Percentiles rank a stretch among this genome's conserved stretches.
phyloP scores from a whole-genome alignment of 2,888 invertebrate species.

The Napeogenes sylphis region DNA sequence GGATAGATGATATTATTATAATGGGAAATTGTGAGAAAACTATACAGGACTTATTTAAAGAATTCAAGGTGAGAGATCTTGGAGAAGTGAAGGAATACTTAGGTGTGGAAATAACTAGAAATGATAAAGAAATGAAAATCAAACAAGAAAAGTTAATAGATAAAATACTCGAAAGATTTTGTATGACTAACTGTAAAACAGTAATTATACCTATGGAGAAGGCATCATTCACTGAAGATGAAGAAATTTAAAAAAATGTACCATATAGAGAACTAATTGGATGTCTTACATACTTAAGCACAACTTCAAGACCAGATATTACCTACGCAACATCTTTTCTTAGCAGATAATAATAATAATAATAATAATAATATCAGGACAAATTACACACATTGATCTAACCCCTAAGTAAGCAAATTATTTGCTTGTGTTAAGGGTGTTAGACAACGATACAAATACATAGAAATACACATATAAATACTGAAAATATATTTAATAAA shows the following conservation, averaged over 20 bases:
- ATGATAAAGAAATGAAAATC: neutral
- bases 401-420: too few species aligned
- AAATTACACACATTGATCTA: too few species aligned
- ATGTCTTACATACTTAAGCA: neutral
- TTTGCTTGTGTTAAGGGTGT: too few species aligned
- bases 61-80: conserved; percentile 22
- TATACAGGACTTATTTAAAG: conserved; percentile 16
- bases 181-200: conserved; percentile 1
- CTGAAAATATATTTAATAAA: too few species aligned
- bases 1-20: conserved; percentile 18
- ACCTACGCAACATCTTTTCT: conserved; percentile 3
- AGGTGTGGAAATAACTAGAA: conserved; percentile 18
- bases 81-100: conserved; percentile 21
- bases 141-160: neutral
- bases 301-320: conserved; percentile 3
- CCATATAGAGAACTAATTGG: conserved; percentile 9
- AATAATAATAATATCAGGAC: too few species aligned
- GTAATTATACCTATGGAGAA: conserved; percentile 5
- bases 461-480: too few species aligned
- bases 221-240: neutral
- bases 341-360: too few species aligned
- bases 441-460: too few species aligned
- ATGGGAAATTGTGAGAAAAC: conserved; percentile 12
- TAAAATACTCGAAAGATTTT: neutral
- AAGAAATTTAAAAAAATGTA: neutral